Percentiles rank a stretch among this genome's conserved stretches.
Evolutionary conservation across 2,888 invertebrate genomes (phyloP).

Genomic region (Caenorhabditis doughertyi): DNA sequence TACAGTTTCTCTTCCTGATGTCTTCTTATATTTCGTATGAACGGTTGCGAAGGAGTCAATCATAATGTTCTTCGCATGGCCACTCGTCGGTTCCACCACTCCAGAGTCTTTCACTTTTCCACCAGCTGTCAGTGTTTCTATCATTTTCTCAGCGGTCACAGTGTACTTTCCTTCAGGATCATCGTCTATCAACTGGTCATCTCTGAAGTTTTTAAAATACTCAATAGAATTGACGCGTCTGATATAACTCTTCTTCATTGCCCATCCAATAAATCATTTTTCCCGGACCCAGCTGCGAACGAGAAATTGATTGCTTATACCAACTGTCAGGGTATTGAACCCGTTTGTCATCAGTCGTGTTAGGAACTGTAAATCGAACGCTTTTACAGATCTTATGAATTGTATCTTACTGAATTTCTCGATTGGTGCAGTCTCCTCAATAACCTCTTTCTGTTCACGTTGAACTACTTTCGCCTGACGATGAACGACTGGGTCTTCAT

Average conservation of each 20-base stretch:
- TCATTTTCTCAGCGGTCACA: conserved; percentile 43
- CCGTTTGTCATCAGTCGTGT: conserved; percentile 35
- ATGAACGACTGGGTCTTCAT: background rate
- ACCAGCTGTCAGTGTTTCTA: conserved; percentile 19
- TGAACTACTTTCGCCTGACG: background rate
- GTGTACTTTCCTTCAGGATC: conserved; percentile 54
- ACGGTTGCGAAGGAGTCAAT: background rate
- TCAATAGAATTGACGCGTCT: background rate
- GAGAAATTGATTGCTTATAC: conserved; percentile 39
- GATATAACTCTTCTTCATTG: background rate
- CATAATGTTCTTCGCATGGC: background rate
- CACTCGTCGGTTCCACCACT: conserved; percentile 28
- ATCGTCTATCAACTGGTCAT: conserved; percentile 27
- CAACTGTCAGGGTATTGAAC: conserved; percentile 3
- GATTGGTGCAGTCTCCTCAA: background rate
- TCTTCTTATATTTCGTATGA: conserved; percentile 20
- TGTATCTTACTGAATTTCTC: background rate
- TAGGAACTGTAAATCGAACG: conserved; percentile 4
- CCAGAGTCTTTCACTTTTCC: conserved; percentile 24
- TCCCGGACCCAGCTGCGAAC: background rate
- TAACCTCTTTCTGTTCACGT: background rate
- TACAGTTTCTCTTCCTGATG: conserved; percentile 6
- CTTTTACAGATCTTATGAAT: background rate
- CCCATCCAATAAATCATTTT: conserved; percentile 38
- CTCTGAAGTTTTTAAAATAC: too few species aligned